Conservation (phyloP, 1,140 invertebrate species). For the Euwallacea similis region DNA sequence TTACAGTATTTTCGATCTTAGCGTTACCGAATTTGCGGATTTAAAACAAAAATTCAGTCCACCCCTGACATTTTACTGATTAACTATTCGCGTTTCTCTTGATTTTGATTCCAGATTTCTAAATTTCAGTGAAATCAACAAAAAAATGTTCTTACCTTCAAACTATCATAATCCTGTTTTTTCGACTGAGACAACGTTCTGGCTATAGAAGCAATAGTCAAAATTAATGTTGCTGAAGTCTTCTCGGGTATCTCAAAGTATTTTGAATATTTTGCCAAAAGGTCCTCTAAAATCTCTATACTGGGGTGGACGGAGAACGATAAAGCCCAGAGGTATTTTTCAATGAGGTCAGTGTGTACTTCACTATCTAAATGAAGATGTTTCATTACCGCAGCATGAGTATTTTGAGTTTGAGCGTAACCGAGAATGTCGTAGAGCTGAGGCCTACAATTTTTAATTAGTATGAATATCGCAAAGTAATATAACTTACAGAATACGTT, state of each 20-base stretch:
- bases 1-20: too few species aligned
- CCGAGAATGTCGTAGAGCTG: constrained; percentile 73
- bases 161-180: constrained; percentile 40
- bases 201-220: constrained; percentile 66
- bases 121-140: too few species aligned
- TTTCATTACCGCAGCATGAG: constrained; percentile 70
- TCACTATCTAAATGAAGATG: constrained; percentile 62
- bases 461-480: constrained; percentile 11
- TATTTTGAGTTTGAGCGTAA: constrained; percentile 65
- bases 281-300: constrained; percentile 62
- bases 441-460: constrained; percentile 52
- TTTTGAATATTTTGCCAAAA: constrained; percentile 57
- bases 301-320: constrained; percentile 66
- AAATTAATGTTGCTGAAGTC: constrained; percentile 64
- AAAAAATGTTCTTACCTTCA: constrained; percentile 29
- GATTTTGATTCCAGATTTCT: too few species aligned
- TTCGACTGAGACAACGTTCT: constrained; percentile 49
- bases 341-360: constrained; percentile 62
- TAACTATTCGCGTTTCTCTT: too few species aligned
- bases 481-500: constrained; percentile 58
- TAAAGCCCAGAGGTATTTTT: constrained; percentile 74
- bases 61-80: too few species aligned
- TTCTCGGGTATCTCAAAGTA: constrained; percentile 59
- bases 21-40: too few species aligned
- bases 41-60: too few species aligned